Base-by-base conservation (phyloP, 2,888 invertebrate genomes). In the Cerastis rubricosa region DNA sequence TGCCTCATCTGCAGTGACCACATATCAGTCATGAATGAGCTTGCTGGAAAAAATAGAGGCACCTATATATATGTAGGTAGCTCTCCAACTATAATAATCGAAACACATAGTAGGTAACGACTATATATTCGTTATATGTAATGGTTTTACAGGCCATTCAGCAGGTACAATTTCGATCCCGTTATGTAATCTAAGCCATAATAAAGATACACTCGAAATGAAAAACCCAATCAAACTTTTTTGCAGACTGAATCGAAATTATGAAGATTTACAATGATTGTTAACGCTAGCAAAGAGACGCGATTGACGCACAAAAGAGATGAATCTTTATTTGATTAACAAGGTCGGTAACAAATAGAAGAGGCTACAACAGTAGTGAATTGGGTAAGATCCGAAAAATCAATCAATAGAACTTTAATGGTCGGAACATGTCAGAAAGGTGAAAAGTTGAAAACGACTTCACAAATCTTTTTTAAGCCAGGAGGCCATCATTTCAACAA, bases 401-500 rank as follows among this genome's bases (percentile, higher is more conserved):
- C 47, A 72, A 80, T 80, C 69, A 72, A 43, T 25, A 51, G 9
- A 71, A 67, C 40, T 68, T 65, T 59, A 47, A 40, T 71, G 47
- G 63, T 49, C 12, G 25, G 49, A 65, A 65, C 47, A 40, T 86
- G 61, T 9, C 76, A 80, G 67, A 70, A 61, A 68, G 25, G 66
- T 74, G 80, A 75, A 78, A 79, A 74, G 47, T 79, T 81, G 25
- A 49, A 68, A 84, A 69, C 51, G 73, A 78, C 75, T 1, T 68
- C n/a, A 64, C 45, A 59, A 72, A 57, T 59, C n/a, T 54, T 71
- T 64, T 61, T 63, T 71, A 51, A 51, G 40, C 14, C 51, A 51
- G n/a, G 72, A 86, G 81, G 83, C 66, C 78, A 81, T 75, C 57
- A 71, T 73, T 63, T 59, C 67, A 74, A 85, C 88, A 87, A 91